Evolutionary conservation across 2,888 invertebrate species (phyloP).

Genomic region (Brachycybe producta): DNA sequence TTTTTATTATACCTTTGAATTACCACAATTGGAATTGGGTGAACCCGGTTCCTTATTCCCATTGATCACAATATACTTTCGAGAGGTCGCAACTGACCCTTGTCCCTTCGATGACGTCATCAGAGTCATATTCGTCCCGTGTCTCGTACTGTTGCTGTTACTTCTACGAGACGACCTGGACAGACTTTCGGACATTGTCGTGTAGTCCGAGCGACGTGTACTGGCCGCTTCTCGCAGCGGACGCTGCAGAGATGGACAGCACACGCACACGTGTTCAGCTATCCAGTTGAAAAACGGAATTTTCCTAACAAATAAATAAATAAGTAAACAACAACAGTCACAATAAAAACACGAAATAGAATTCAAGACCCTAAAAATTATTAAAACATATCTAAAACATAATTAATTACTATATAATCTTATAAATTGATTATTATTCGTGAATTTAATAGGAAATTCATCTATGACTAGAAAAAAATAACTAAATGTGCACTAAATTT

Average conservation of each 20-base stretch:
- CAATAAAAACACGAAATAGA: too few relatives aligned
- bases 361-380: too few relatives aligned
- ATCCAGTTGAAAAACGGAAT: constrained; percentile 23
- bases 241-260: constrained; percentile 21
- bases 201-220: constrained; percentile 11
- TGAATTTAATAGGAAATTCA: too few relatives aligned
- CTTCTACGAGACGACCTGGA: constrained; percentile 9
- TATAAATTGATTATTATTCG: too few relatives aligned
- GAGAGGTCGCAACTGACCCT: background rate
- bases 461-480: too few relatives aligned
- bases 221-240: constrained; percentile 17
- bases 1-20: background rate
- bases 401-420: too few relatives aligned
- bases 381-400: too few relatives aligned
- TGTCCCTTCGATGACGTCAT: too few relatives aligned
- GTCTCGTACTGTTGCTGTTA: constrained; percentile 3
- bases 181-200: constrained; percentile 12
- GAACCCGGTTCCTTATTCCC: background rate
- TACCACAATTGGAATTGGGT: background rate
- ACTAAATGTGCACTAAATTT: too few relatives aligned
- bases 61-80: background rate
- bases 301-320: constrained; percentile 17
- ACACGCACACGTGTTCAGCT: constrained; percentile 21
- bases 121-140: constrained; percentile 3
- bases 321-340: background rate